Base-by-base conservation (phyloP, 1,140 invertebrate genomes). In the Chrysopa pallens region DNA sequence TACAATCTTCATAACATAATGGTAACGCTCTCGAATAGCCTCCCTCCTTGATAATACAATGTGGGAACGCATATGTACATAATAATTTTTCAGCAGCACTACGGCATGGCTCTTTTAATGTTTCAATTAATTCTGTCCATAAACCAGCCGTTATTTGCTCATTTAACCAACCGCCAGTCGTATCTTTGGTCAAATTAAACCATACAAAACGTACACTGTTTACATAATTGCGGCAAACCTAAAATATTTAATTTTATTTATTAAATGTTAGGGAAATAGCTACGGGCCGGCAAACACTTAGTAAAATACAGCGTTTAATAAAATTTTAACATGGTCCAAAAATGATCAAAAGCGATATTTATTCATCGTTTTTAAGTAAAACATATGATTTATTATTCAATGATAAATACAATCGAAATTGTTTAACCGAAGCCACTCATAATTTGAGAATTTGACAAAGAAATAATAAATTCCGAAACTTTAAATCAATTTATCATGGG, bases 1-100 rank as follows among this genome's bases (percentile, higher is more conserved):
- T 75, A 58, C 92, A 95, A 56, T 93, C 89, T 70, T 95, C 88
- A 51, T 84, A 87, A 67, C 83, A 94, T 8, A 90, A 60, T 12
- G 84, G 83, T 44, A 88, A 60, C 23, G 63, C 60, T 61, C 63
- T 33, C 11, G 61, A 52, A 36, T 69, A 62, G 35, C 68, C 72
- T 9, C 60, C 64, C 42, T 73, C 70, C 49, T 72, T 69, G 50
- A 78, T 57, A 35, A 74, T 65, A 57, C 91, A 95, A 54, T 83
- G 76, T 5, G 90, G 90, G 66, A 93, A 94, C 9, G 88, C 88
- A 66, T 89, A 91, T 39, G 81, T 72, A 62, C 91, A 95, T 9
- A 95, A 64, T 53, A 94, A 68, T 73, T 81, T 83, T 64, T 91
- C 85, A 29, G 90, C 89, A 39, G 83, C 82, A 49, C 72, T 77